Base-by-base conservation (phyloP, 2,797 vertebrate species). In the Malurus leucopterus region DNA sequence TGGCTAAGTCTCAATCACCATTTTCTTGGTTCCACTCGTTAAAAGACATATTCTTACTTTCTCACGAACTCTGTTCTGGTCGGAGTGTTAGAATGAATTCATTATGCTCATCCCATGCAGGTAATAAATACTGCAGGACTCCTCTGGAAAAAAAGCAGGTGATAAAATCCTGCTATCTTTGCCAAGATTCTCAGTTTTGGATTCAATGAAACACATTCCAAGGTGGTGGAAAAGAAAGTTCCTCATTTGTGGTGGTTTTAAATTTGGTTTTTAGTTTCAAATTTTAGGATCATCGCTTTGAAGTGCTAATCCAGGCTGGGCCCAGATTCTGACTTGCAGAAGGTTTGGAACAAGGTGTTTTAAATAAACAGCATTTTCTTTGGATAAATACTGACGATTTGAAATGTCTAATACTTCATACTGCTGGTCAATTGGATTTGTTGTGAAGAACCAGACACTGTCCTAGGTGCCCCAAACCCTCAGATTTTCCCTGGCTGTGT, bases 91-190 rank as follows among this genome's bases (percentile, higher is more conserved):
- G n/a, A 85, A 70, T 44, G 18, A 54, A 62, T 86, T 94, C 21
- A 7, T 50, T 87, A n/a, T 9, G 11, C 49, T 72, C 29, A 73
- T 91, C 59, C 40, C 40, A 5, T 63, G 57, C 75, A 88, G 78
- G 58, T 83, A 90, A 84, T 77, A 94, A 90, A 90, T 89, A 89
- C n/a, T 67, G 15, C 65, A 91, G 62, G n/a, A 70, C 57, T 67
- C 9, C 57, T 70, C 47, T 89, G 78, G 71, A 84, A 92, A 94
- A 34, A 34, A 92, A 63, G 8, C 13, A 78, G 81, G 32, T 23
- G 36, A 91, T 86, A 88, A 90, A 84, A 79, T 79, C 64, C 40
- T 82, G 32, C 21, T 68, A 3, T 61, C 50, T 86, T 91, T 90
- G 78, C 71, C 80, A 92, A 90, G 43, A 47, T 79, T 79, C 29